phyloP scores from a whole-genome alignment of 2,888 invertebrate genomes.

The Alloplasta piceator region DNA sequence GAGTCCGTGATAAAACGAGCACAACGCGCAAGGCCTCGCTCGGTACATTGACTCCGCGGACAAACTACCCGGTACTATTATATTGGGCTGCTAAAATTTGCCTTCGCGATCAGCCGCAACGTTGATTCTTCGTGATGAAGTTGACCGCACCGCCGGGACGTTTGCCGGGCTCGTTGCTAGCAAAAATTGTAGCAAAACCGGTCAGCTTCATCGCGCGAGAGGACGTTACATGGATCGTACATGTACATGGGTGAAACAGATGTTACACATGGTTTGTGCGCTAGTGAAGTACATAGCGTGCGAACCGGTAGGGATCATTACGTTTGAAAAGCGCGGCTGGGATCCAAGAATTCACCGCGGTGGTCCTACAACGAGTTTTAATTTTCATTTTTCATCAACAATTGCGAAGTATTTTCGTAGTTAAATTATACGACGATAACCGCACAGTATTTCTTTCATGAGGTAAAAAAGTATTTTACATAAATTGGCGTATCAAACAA shows the following conservation, averaged over 20 bases:
- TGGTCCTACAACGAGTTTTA: conserved; percentile 5
- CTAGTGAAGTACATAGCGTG: conserved; percentile 57
- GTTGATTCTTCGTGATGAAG: conserved; percentile 28
- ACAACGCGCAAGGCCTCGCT: conserved; percentile 31
- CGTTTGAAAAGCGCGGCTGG: conserved; percentile 48
- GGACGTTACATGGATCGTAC: background rate
- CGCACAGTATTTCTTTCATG: too few species aligned
- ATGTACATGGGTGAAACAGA: background rate
- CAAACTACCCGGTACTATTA: conserved; percentile 41
- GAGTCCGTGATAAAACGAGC: conserved; percentile 26
- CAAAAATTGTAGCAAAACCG: conserved; percentile 30
- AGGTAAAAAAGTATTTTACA: too few species aligned
- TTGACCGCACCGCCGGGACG: conserved; percentile 35
- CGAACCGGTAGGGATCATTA: conserved; percentile 50
- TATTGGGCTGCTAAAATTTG: conserved; percentile 55
- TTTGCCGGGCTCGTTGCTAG: background rate
- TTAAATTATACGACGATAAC: background rate
- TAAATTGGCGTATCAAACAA: too few species aligned
- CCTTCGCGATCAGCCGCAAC: conserved; percentile 42
- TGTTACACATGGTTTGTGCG: conserved; percentile 2
- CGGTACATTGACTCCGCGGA: conserved; percentile 64
- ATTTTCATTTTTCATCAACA: conserved; percentile 2
- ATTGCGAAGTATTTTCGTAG: background rate
- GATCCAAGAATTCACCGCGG: conserved; percentile 36
- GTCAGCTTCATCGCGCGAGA: conserved; percentile 40